These are phyloP conservation scores for Pituophis catenifer DNA, from an alignment of 2,113 vertebrate genomes.

Conservation along the genomic window DNA sequence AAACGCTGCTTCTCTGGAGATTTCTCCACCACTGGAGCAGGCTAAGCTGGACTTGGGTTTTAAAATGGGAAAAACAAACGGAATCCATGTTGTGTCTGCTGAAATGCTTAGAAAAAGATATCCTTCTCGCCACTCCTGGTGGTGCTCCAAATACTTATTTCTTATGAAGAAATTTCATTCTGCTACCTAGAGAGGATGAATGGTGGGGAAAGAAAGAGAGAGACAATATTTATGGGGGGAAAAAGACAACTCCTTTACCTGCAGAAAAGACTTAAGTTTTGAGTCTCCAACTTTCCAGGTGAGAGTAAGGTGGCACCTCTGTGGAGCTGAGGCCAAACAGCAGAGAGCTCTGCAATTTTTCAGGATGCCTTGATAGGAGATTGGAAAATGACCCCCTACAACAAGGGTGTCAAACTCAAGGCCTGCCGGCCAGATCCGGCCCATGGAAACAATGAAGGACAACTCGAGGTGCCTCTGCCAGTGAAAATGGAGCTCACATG, in stretches of 20 bases:
- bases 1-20: neutral
- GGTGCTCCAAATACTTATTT: constrained; percentile 58
- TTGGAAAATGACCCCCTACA: neutral
- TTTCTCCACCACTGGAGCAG: constrained; percentile 24
- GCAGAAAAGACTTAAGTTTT: neutral
- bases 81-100: constrained; percentile 22
- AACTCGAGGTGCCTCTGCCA: no score
- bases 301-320: neutral
- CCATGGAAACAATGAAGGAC: no score
- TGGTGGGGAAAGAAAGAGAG: neutral
- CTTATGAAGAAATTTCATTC: constrained; percentile 82
- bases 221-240: neutral
- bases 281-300: neutral
- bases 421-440: no score
- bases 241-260: neutral
- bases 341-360: neutral
- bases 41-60: constrained; percentile 15
- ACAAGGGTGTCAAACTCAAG: no score
- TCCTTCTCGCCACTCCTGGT: constrained; percentile 24
- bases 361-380: neutral
- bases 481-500: no score
- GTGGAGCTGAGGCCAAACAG: neutral
- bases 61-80: neutral
- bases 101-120: constrained; percentile 11
- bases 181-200: constrained; percentile 66